Conservation (phyloP, 1,140 invertebrate genomes). For the Hestina assimilis region DNA sequence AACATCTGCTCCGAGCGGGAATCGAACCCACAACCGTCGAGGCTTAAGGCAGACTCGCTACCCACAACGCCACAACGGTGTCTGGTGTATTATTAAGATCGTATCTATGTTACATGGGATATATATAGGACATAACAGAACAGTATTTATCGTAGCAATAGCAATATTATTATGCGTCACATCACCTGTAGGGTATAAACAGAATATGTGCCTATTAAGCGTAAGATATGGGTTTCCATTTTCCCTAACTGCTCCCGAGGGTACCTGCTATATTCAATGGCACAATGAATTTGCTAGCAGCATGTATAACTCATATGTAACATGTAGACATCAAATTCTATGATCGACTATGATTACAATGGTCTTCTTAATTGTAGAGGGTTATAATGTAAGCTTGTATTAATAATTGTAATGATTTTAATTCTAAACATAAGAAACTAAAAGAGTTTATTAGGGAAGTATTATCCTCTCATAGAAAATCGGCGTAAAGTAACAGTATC, state of each 20-base stretch:
- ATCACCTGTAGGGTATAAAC: slow-evolving; percentile 15
- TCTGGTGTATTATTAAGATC: neutral
- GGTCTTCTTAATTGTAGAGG: neutral
- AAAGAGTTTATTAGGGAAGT: no score
- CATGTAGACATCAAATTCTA: neutral
- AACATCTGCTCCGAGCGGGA: no score
- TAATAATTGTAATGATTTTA: no score
- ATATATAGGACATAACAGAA: neutral
- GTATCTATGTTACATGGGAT: neutral
- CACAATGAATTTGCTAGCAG: slow-evolving; percentile 20
- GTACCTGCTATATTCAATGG: slow-evolving; percentile 15
- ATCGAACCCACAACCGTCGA: no score
- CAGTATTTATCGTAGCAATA: slow-evolving; percentile 5
- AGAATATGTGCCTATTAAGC: slow-evolving; percentile 22
- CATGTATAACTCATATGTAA: neutral
- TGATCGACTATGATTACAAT: neutral
- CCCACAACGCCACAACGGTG: no score
- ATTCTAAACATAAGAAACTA: no score
- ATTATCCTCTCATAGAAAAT: no score
- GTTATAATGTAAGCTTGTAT: no score
- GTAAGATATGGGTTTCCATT: slow-evolving; percentile 25
- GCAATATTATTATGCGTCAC: slow-evolving; percentile 9
- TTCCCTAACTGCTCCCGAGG: slow-evolving; percentile 19
- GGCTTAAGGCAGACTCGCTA: no score
- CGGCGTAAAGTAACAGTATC: no score